Evolutionary conservation across 2,797 vertebrate genomes (phyloP).

Genomic region (Xenops minutus): DNA sequence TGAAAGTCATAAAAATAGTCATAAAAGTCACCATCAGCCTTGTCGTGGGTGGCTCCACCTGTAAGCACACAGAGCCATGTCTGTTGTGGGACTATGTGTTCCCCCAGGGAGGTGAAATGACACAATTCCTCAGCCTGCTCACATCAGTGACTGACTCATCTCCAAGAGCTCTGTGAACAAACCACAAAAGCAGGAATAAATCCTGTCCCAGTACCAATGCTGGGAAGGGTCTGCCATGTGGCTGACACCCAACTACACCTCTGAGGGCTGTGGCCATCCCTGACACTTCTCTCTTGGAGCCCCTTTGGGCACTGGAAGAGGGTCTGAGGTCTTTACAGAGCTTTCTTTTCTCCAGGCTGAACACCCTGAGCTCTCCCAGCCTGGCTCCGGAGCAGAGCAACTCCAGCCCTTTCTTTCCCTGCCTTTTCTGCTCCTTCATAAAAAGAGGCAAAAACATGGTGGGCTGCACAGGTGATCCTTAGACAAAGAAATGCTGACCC

Average conservation of each 20-base stretch:
- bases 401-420: background rate
- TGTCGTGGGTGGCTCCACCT: rapidly evolving
- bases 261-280: background rate
- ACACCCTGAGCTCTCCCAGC: background rate
- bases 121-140: background rate
- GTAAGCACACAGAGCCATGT: background rate
- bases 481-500: background rate
- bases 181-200: background rate
- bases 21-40: background rate
- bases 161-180: background rate
- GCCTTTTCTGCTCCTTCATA: background rate
- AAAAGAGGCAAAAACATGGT: background rate
- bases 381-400: background rate
- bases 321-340: background rate
- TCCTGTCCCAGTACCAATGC: rapidly evolving
- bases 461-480: background rate
- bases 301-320: background rate
- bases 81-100: background rate
- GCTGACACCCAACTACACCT: background rate
- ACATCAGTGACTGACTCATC: too few relatives aligned
- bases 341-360: background rate
- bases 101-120: background rate
- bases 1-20: background rate
- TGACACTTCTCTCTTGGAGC: background rate
- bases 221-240: background rate